A percentile compares a stretch with the other conserved stretches of the same genome.
Evolutionary conservation across 2,888 invertebrate species (phyloP).

Genomic region (Lacanobia wlatinum): DNA sequence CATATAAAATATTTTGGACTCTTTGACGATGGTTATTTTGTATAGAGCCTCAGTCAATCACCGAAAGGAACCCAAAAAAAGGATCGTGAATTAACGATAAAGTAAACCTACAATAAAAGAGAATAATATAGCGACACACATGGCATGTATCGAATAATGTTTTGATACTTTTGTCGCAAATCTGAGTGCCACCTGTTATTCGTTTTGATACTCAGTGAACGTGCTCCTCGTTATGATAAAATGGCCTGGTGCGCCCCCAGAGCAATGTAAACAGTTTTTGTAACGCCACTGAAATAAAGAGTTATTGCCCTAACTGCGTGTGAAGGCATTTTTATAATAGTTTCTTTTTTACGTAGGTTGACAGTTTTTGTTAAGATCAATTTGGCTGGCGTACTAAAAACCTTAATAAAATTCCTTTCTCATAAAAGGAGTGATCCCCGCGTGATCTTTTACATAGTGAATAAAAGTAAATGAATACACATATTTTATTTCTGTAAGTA

Average conservation of each 20-base stretch:
- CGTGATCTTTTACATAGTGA: too few species aligned
- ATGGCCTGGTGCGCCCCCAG: constrained; percentile 38
- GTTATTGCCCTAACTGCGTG: constrained; percentile 27
- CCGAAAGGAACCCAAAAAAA: too few species aligned
- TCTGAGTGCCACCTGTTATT: constrained; percentile 47
- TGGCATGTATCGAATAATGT: constrained; percentile 10
- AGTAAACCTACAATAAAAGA: too few species aligned
- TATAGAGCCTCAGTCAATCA: too few species aligned
- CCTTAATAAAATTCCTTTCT: not conserved
- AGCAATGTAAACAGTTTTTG: constrained; percentile 50
- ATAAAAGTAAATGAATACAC: too few species aligned
- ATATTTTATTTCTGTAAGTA: not conserved
- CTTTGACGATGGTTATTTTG: too few species aligned
- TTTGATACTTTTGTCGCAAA: constrained; percentile 27
- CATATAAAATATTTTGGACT: too few species aligned
- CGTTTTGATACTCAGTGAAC: constrained; percentile 37
- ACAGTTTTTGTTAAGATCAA: not conserved
- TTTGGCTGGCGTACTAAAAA: not conserved
- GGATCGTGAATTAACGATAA: too few species aligned
- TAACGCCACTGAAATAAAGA: constrained; percentile 23
- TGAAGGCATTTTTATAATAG: constrained; percentile 7
- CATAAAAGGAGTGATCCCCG: not conserved
- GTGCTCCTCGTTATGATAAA: constrained; percentile 47
- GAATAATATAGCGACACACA: constrained; percentile 11
- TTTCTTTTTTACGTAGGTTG: not conserved